Conservation (phyloP, 2,113 vertebrate species). For the Muscicapa adusta region DNA sequence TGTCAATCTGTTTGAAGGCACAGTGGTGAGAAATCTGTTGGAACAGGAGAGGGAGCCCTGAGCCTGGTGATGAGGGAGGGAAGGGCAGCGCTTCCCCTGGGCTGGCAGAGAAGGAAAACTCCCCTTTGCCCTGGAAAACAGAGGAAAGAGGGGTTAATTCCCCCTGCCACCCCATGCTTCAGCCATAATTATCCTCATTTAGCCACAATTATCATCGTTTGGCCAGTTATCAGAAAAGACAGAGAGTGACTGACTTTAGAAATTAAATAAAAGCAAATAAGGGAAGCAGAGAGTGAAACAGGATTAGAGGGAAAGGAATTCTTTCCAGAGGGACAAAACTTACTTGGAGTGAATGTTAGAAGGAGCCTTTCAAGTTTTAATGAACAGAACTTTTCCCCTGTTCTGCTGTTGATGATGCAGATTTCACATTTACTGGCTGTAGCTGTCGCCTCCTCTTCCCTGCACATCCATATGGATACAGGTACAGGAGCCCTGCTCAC, state of each 20-base stretch:
- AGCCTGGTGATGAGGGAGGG: background rate
- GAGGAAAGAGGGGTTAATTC: background rate
- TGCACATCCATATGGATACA: background rate
- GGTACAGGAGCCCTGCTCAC: background rate
- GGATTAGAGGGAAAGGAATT: background rate
- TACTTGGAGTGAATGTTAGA: background rate
- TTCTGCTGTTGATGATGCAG: background rate
- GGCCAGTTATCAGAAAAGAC: background rate
- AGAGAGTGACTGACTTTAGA: background rate
- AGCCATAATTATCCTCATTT: background rate
- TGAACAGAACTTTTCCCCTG: background rate
- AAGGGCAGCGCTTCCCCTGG: background rate
- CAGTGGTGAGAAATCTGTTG: background rate
- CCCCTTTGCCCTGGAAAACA: background rate
- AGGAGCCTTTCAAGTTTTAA: background rate
- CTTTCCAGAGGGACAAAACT: background rate
- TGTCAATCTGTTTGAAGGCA: accelerated
- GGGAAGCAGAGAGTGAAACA: too few species aligned
- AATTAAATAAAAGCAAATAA: background rate
- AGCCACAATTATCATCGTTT: too few species aligned
- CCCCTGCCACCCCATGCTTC: background rate
- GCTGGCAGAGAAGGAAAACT: background rate
- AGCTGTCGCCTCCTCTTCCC: background rate
- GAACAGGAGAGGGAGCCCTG: conserved; percentile 44
- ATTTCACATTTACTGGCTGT: background rate